Base-by-base conservation (phyloP, 2,888 invertebrate species). In the Cantharis lateralis region DNA sequence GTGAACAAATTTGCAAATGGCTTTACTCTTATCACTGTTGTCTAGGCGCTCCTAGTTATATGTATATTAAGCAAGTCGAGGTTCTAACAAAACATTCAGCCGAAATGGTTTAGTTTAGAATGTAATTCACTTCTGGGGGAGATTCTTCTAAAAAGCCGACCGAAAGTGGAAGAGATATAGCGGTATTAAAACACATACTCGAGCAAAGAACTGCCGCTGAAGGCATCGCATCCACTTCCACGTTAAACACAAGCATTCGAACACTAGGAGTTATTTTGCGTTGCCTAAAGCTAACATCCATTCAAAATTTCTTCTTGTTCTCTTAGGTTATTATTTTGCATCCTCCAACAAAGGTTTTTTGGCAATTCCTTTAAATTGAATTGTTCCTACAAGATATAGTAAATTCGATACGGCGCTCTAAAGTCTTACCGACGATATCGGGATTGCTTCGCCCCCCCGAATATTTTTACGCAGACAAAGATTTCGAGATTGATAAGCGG, bases 101-200 rank as follows among this genome's bases (percentile, higher is more conserved):
- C 28, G 28, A 72, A 74, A 77, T 77, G 68, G 72, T 75, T 72
- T 75, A 72, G 75, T 75, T 26, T 28, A 75, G 69, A 72, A 62
- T 66, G 72, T 78, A 78, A 78, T 78, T 72, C 75, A 71, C 75
- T 61, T 69, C 71, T 70, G 66, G 66, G 70, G 48, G 74, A 69
- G 48, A 72, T 75, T 78, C 73, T 78, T 78, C 32, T 72, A 70
- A 70, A 48, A 71, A 72, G 61, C 73, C 75, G 72, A 78, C 76
- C 74, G 69, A 70, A 24, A 24, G 32, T 72, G 15, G 48, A 72
- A 70, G 78, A 76, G 73, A 72, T 78, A 75, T 78, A 75, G 75
- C 73, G 73, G 48, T 48, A 48, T 48, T 78, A 78, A 73, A 78
- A 75, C 78, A 78, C 78, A 75, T 72, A 75, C 75, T 78, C 24